Evolutionary conservation across 1,140 invertebrate genomes (phyloP), one percentile per base, ranked within the genome.

Genomic region (Lanistes nyassanus): DNA sequence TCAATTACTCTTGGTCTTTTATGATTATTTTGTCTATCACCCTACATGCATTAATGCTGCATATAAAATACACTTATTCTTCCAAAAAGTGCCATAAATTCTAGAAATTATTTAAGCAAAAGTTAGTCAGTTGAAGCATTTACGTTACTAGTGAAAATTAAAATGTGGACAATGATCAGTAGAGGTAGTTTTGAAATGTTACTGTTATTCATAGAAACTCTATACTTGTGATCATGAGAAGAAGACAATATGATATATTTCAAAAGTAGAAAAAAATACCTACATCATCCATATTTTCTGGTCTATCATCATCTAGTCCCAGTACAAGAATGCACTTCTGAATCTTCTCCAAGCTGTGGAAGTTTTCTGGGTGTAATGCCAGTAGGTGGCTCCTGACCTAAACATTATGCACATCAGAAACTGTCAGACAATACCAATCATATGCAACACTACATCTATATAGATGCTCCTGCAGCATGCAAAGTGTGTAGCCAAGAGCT

Each of bases 241-340:
- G 42, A 3, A 47, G 19, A 16, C 9, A 16, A 47, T 16, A 47
- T 9, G 19, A 47, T 13, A 47, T 16, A 47, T 2, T 16, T 47
- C 9, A 47, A 60, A 56, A 37, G 6, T 34, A 37, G 7, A 70
- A 60, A 55, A 37, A 37, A n/a, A 47, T 55, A 71, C 69, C 75
- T 83, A 88, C 88, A 74, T 87, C 81, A 51, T 79, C 80, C 64
- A 82, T 77, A 75, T 82, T 80, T 23, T 19, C 34, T 21, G 88
- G 85, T 62, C 71, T 60, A 7, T 69, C 73, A 71, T 89, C 88
- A 75, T 89, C 88, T 29, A 90, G 79, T 23, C 80, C 74, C 26
- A 89, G 31, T 1, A 80, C 76, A 70, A 82, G 80, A 7, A 90
- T 70, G 26, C 84, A 73, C 23, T 76, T 80, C 71, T 89, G 83